Base-by-base conservation (phyloP, 2,113 vertebrate genomes). In the Syrrhaptes paradoxus region DNA sequence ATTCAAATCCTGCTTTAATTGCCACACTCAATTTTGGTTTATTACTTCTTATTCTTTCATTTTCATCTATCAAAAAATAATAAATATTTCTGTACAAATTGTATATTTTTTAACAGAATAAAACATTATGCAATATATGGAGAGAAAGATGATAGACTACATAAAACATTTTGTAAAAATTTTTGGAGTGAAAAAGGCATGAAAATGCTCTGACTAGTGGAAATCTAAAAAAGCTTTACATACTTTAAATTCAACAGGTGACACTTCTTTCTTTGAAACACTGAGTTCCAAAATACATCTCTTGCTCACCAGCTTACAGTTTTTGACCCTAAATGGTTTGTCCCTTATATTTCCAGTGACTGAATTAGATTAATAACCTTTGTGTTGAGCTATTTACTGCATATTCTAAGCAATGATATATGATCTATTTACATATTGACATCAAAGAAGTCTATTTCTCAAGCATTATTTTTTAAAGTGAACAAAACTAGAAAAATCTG, bases 21-120 rank as follows among this genome's bases (percentile, higher is more conserved):
- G 48, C 65, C 49, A 61, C 55, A 91, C 17, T 58, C 66, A 70
- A 57, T 58, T 95, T 87, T 85, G 76, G 74, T 85, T 96, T 96
- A 94, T 84, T 43, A 45, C 8, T 91, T 32, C 43, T 86, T 84
- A 51, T 86, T 95, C 48, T 79, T 88, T 38, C 48, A 87, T 43
- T 43, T 58, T 36, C 14, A 59, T 54, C 18, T 41, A 10, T 59
- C 2, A 68, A 65, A 71, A 79, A 68, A n/a, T 1, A 43, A 8
- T 20, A 43, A 26, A 6, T 72, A 29, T 19, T 62, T 62, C 43
- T 63, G 9, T 52, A 83, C 12, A 86, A 67, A 31, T 36, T 41
- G 14, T 48, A 0, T n/a, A 32, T 25, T 87, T 87, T 85, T 78
- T 49, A 96, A 85, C 12, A 43, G n/a, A 85, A 75, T 20, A 87